Percentiles rank a stretch among this genome's conserved stretches.
These are phyloP conservation scores for Halictus rubicundus DNA, from an alignment of 1,140 invertebrate genomes.

Conservation along the genomic window DNA sequence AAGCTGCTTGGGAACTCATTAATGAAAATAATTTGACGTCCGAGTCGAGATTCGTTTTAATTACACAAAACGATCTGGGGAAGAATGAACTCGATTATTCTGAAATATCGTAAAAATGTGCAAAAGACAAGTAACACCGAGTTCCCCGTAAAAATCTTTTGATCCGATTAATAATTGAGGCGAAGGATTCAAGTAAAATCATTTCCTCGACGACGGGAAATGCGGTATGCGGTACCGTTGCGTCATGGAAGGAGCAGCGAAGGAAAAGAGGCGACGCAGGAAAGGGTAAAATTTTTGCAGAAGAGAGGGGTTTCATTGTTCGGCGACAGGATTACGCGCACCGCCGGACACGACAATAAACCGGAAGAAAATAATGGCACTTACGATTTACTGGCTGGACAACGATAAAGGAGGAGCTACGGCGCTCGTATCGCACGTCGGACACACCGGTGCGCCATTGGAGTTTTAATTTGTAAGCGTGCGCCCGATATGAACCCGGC, in stretches of 20 bases:
- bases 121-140: too few species aligned
- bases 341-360: neutral
- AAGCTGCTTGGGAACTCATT: too few species aligned
- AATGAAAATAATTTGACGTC: too few species aligned
- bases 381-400: neutral
- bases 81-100: too few species aligned
- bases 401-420: constrained; percentile 3
- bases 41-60: too few species aligned
- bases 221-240: too few species aligned
- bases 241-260: neutral
- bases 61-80: too few species aligned
- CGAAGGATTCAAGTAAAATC: too few species aligned
- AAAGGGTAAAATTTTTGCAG: neutral
- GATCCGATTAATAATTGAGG: too few species aligned
- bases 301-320: neutral
- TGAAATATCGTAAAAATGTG: too few species aligned
- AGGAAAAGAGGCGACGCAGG: neutral
- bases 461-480: constrained; percentile 47
- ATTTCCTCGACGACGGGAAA: too few species aligned
- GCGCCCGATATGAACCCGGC: constrained; percentile 31
- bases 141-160: too few species aligned
- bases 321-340: neutral
- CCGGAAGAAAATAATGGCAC: constrained; percentile 12
- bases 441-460: constrained; percentile 28
- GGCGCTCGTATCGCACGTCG: constrained; percentile 37